Percentiles rank a stretch among this genome's conserved stretches.
phyloP scores from a whole-genome alignment of 2,797 vertebrate species.

The Pempheris klunzingeri region DNA sequence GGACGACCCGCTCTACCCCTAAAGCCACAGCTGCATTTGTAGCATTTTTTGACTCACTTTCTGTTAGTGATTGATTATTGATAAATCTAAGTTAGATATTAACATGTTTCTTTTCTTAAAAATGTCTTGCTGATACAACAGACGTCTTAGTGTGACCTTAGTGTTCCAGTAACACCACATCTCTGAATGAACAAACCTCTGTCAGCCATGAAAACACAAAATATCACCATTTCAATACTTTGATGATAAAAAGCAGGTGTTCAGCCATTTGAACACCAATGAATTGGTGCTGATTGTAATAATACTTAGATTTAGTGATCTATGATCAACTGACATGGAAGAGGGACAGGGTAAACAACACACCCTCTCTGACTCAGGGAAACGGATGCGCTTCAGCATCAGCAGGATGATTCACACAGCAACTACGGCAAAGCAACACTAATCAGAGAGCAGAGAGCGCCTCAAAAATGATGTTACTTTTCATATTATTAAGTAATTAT shows the following conservation, averaged over 20 bases:
- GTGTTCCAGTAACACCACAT: background rate
- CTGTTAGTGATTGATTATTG: no score
- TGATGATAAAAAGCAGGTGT: background rate
- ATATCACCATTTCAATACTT: background rate
- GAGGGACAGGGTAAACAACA: background rate
- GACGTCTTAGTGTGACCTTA: background rate
- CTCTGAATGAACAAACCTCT: background rate
- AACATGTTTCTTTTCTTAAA: no score
- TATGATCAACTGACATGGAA: slow-evolving; percentile 9
- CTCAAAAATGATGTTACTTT: no score
- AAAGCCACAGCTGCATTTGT: no score
- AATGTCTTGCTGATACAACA: background rate
- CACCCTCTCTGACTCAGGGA: background rate
- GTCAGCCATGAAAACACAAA: background rate
- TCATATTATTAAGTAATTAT: no score
- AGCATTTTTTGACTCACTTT: no score
- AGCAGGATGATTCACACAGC: background rate
- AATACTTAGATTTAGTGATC: background rate
- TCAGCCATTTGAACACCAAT: background rate
- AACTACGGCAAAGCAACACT: slow-evolving; percentile 16
- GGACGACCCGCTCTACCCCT: no score
- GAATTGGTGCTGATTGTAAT: slow-evolving; percentile 2
- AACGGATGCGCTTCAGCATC: background rate
- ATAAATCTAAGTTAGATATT: no score
- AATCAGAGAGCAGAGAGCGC: background rate